Conservation (phyloP, 2,113 vertebrate genomes). For the Ophthalmolycus amberensis region DNA sequence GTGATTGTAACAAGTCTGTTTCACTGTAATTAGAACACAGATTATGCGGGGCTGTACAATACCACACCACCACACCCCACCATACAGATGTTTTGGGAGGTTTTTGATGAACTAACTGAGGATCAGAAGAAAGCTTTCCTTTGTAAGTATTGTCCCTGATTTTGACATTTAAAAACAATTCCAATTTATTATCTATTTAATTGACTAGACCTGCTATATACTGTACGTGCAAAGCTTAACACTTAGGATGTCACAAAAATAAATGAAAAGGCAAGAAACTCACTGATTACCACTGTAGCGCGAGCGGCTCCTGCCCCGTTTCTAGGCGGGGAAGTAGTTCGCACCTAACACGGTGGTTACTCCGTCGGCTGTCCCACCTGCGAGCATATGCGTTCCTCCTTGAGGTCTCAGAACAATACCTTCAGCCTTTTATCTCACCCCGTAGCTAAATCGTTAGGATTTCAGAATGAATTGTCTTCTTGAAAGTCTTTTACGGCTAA, state of each 20-base stretch:
- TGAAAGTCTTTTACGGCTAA: too few relatives aligned
- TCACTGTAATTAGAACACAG: slow-evolving; percentile 76
- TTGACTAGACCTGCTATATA: too few relatives aligned
- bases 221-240: background rate
- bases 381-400: too few relatives aligned
- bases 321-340: too few relatives aligned
- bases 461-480: too few relatives aligned
- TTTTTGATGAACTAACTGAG: slow-evolving; percentile 83
- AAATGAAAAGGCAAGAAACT: background rate
- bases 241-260: background rate
- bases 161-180: background rate
- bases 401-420: too few relatives aligned
- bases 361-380: too few relatives aligned
- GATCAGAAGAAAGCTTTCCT: slow-evolving; percentile 85
- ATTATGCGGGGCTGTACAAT: slow-evolving; percentile 62
- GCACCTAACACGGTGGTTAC: too few relatives aligned
- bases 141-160: slow-evolving; percentile 75
- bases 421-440: too few relatives aligned
- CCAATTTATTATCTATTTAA: too few relatives aligned
- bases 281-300: background rate
- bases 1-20: background rate
- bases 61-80: slow-evolving; percentile 72
- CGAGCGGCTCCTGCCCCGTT: too few relatives aligned
- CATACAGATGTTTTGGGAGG: slow-evolving; percentile 86
- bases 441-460: too few relatives aligned